Base-by-base conservation (phyloP, 2,888 invertebrate genomes). In the Acrobasis suavella region DNA sequence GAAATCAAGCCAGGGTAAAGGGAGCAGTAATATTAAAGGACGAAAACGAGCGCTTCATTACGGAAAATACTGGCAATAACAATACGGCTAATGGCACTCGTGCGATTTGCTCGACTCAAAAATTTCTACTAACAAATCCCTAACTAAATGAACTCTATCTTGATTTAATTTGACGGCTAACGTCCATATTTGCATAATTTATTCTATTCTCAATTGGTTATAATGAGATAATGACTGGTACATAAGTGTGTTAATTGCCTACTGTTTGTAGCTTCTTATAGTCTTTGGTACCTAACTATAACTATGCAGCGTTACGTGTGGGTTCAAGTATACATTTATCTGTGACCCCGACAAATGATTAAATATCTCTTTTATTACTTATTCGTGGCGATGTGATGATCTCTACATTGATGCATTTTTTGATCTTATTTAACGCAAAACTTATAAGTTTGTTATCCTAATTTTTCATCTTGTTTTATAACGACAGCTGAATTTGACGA, bases 11-110 rank as follows among this genome's bases (percentile, higher is more conserved):
- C 76, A 71, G 78, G 85, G 83, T 83, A 83, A 83, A 85, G 83
- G 77, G 84, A 85, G 81, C 86, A 83, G 86, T 77, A 77, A 86
- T 89, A 89, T 87, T 87, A 87, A 84, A 86, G 85, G 82, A 87
- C 85, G 89, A 86, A 86, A 91, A 91, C 87, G 91, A 87, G 85
- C 88, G 83, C 80, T 89, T 91, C 89, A 91, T 92, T 91, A 90
- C 90, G 78, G 81, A 73, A 78, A 89, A 89, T 87, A 86, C 83
- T 77, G 85, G 88, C 82, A 88, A 91, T 92, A 92, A 91, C 91
- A 92, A 91, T 91, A 89, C 86, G 80, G 83, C 83, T 91, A 92
- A 92, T 89, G 87, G 89, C 75, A 75, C 83, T 80, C 78, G 77
- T 72, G 86, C 85, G 82, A 89, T 86, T 83, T 77, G 84, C 85